phyloP scores from a whole-genome alignment of 2,113 vertebrate species.

The Actenoides hombroni region DNA sequence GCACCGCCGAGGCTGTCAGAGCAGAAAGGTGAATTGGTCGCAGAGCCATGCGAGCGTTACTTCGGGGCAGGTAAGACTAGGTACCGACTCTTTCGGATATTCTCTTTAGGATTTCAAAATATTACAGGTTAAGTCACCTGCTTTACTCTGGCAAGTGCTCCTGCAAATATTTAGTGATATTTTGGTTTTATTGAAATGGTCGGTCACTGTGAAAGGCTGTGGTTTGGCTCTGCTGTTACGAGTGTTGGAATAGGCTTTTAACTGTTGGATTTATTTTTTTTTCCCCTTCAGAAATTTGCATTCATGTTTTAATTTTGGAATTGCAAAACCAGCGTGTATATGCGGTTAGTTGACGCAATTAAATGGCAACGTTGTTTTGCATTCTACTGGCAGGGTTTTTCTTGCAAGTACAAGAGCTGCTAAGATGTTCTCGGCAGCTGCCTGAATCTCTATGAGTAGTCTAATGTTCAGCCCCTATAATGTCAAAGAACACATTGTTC shows the following conservation, averaged over 20 bases:
- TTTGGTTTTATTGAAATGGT: not conserved
- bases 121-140: not conserved
- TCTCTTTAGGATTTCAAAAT: not conserved
- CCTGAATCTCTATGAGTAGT: not conserved
- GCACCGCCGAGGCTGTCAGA: not conserved
- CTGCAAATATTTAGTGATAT: not conserved
- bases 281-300: not conserved
- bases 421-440: constrained; percentile 41
- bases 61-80: not conserved
- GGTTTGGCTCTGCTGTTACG: not conserved
- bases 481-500: constrained; percentile 49
- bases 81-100: not conserved
- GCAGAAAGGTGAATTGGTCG: too few species aligned
- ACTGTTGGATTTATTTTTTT: not conserved
- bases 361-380: constrained; percentile 25
- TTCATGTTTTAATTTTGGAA: not conserved
- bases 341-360: not conserved
- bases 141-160: not conserved
- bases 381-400: not conserved
- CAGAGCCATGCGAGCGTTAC: not conserved
- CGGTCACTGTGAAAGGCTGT: not conserved
- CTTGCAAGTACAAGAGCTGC: constrained; percentile 4
- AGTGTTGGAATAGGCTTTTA: not conserved
- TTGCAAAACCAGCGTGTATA: not conserved
- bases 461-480: not conserved